Base-by-base conservation (phyloP, 2,888 invertebrate species). In the Apeira syringaria region DNA sequence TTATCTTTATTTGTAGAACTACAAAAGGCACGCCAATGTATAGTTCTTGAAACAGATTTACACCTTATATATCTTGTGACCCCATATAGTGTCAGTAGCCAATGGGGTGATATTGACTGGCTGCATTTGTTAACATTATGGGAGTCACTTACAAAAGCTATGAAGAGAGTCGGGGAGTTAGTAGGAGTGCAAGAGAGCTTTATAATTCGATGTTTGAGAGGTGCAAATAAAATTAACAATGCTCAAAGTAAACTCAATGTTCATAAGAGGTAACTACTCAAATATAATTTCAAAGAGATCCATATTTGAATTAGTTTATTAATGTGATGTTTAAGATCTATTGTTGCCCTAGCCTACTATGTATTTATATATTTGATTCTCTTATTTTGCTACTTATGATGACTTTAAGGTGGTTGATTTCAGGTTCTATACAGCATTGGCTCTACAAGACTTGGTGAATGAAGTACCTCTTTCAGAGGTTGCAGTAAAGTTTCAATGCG, bases 61-160 rank as follows among this genome's bases (percentile, higher is more conserved):
- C 99, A 99, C 81, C 92, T 99, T 25, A 93, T 99, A 31, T 99
- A 99, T 80, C 90, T 98, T 64, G 98, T 98, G 25, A 99, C 99
- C 1, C 99, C 99, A 0, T 95, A 97, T 51, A 97, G 96, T 74
- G 94, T 96, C 13, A 94, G 95, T 60, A 94, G 94, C 67, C 95
- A 96, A 46, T 92, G 94, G 91, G 91, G 92, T 43, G 91, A 94
- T 64, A 90, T 98, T 31, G 97, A 99, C 69, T 96, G 96, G 96
- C 87, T 95, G 69, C 91, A 93, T 55, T 94, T 93, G 63, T 85
- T 97, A 25, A 94, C 94, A 50, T 71, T 98, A 24, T 98, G 97
- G 96, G 96, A 96, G 63, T 91, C 92, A 35, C 84, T 99, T 12
- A 92, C 95, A 1, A 91, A 93, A 42, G 94, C 94, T 43, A 95